Percentiles rank a stretch among this genome's conserved stretches.
phyloP scores from a whole-genome alignment of 2,797 vertebrate genomes.

The Anabas testudineus region DNA sequence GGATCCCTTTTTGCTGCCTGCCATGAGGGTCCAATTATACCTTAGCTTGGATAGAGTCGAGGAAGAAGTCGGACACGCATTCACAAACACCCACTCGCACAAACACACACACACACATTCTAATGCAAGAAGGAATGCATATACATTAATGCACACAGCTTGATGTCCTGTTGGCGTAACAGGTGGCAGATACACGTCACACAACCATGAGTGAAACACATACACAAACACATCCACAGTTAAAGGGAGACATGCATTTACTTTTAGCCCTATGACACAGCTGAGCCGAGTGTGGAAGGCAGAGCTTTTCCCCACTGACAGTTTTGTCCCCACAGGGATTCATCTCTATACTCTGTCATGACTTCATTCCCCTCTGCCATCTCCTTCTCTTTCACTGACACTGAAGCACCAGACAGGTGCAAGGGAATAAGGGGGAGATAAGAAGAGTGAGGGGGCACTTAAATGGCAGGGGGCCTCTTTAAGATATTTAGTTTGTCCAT shows the following conservation, averaged over 20 bases:
- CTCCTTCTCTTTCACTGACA: constrained; percentile 75
- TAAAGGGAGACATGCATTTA: constrained; percentile 57
- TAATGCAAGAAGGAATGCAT: constrained; percentile 28
- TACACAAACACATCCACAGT: constrained; percentile 32
- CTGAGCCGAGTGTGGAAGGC: constrained; percentile 63
- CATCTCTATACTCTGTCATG: constrained; percentile 53
- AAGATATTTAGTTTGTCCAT: constrained; percentile 33
- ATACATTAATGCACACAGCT: constrained; percentile 28
- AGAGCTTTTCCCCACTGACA: constrained; percentile 57
- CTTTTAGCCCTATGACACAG: constrained; percentile 60
- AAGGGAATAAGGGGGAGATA: constrained; percentile 13
- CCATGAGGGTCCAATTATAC: constrained; percentile 50
- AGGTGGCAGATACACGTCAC: constrained; percentile 57
- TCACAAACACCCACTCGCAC: constrained; percentile 17
- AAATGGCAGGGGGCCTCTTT: constrained; percentile 27
- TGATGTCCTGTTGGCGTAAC: constrained; percentile 55
- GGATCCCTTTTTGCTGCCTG: constrained; percentile 55
- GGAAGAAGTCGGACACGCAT: constrained; percentile 21
- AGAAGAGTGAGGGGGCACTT: constrained; percentile 11
- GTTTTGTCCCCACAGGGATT: constrained; percentile 61
- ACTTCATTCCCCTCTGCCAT: constrained; percentile 55
- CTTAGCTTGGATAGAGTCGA: constrained; percentile 24
- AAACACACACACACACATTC: constrained; percentile 27
- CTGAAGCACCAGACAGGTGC: constrained; percentile 75
- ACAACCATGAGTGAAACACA: constrained; percentile 19